Percentiles rank a stretch among this genome's conserved stretches.
phyloP scores from a whole-genome alignment of 2,888 invertebrate genomes.

The Buathra laborator region DNA sequence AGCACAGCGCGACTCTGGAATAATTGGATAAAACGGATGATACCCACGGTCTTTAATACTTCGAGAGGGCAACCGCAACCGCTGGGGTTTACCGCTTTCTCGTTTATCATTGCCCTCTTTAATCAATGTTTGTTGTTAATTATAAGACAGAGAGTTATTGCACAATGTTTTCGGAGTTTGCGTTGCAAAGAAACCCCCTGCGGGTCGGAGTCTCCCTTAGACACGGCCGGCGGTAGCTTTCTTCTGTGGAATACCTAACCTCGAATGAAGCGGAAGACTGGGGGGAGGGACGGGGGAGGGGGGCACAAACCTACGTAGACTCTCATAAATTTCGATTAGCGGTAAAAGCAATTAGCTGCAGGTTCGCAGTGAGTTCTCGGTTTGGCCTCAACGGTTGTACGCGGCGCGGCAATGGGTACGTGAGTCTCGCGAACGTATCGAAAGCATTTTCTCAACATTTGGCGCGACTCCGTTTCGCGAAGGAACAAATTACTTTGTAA shows the following conservation, averaged over 20 bases:
- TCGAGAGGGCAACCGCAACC: not conserved
- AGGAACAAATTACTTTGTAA: conserved; percentile 53
- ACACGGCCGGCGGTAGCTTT: conserved; percentile 49
- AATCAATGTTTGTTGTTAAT: conserved; percentile 38
- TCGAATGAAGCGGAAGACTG: no score
- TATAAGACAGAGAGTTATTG: conserved; percentile 47
- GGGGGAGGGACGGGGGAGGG: not conserved
- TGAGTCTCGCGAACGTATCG: conserved; percentile 32
- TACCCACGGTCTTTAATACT: not conserved
- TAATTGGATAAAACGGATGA: conserved; percentile 1
- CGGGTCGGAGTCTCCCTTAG: conserved; percentile 43
- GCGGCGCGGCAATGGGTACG: conserved; percentile 1
- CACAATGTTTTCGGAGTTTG: conserved; percentile 40
- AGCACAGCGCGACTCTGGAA: not conserved
- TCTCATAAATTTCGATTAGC: conserved; percentile 72
- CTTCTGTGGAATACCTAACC: conserved; percentile 53
- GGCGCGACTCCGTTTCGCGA: conserved; percentile 22
- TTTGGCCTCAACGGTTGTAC: conserved; percentile 4
- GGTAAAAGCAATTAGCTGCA: conserved; percentile 71
- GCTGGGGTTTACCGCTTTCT: not conserved
- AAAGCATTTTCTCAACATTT: conserved; percentile 49
- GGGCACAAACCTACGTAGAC: conserved; percentile 53
- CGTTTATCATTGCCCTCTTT: conserved; percentile 37
- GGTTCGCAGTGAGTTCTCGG: conserved; percentile 54
- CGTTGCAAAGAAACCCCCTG: conserved; percentile 42